Base-by-base conservation (phyloP, 2,113 vertebrate species). In the Oreocharis arfaki region DNA sequence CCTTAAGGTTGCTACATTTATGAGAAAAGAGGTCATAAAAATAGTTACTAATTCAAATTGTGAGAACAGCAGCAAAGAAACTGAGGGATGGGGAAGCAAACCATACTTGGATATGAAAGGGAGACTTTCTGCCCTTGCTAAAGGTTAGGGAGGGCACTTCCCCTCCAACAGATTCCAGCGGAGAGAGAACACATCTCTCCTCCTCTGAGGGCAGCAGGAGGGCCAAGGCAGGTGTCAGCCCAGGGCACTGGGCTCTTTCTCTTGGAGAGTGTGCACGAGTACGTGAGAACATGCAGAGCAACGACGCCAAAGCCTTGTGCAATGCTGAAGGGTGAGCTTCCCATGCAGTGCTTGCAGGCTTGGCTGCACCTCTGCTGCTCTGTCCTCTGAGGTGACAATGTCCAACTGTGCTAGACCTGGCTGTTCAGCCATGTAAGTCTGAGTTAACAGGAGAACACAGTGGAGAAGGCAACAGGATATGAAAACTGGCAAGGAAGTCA, bases 281-380 rank as follows among this genome's bases (percentile, higher is more conserved):
- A 3, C 2, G 9, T 16, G 37, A 50, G 22, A 59, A 13, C 1
- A 6, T 1, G 11, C 89, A 82, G 24, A 81, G 23, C 59, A 65
- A 1, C 16, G 61, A 23, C 8, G 5, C 21, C 57, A 39, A 75
- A 41, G n/a, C 53, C 61, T 53, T 13, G 60, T 17, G 44, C 53
- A 35, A 0, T 3, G 35, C 78, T 67, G 13, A 7, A 6, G 27
- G 49, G n/a, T 12, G 42, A 56, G 9, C 26, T 16, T 1, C 7
- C 28, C 28, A 2, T 15, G 39, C 30, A 49, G 5, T 5, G 24
- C 49, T 18, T 56, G 32, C 41, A 61, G 74, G 37, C 60, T 61
- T 61, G 60, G 86, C 16, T 47, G 5, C 53, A 13, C 26, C 50
- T 73, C n/a, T 68, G 71, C 55, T 78, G 35, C 53, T 15, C 85